phyloP scores from a whole-genome alignment of 2,888 invertebrate species.

The Nomada ferruginata region DNA sequence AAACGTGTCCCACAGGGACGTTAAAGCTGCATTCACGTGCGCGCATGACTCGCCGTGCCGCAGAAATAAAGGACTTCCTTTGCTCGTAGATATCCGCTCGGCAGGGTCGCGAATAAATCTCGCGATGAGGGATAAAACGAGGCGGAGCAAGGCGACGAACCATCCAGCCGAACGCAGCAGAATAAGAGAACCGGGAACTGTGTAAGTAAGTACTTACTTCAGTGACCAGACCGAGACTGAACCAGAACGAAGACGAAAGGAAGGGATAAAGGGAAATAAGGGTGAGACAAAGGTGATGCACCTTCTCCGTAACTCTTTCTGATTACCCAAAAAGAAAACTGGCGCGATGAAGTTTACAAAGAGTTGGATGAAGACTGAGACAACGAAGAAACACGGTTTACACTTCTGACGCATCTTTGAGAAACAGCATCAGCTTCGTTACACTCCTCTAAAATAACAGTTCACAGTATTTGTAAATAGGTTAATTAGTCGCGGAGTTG shows the following conservation, averaged over 20 bases:
- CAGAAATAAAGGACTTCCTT: constrained; percentile 69
- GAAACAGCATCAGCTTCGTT: too few species aligned
- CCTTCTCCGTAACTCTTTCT: constrained; percentile 31
- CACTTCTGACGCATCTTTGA: too few species aligned
- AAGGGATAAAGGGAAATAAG: constrained; percentile 32
- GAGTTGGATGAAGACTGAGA: too few species aligned
- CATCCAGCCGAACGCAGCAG: not conserved
- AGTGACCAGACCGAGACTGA: constrained; percentile 27
- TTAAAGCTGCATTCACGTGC: constrained; percentile 59
- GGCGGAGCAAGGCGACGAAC: constrained; percentile 8
- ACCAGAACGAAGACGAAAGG: constrained; percentile 20
- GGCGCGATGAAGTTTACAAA: too few species aligned
- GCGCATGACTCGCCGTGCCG: constrained; percentile 48
- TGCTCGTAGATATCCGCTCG: constrained; percentile 66
- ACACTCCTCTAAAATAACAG: too few species aligned
- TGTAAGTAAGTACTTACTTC: too few species aligned
- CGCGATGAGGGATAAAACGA: constrained; percentile 43
- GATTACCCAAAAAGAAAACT: constrained; percentile 1
- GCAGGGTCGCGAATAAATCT: constrained; percentile 74
- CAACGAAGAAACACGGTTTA: too few species aligned
- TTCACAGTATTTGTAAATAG: too few species aligned
- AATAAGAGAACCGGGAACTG: constrained; percentile 14
- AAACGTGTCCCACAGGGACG: constrained; percentile 44
- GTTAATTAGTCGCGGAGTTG: too few species aligned
- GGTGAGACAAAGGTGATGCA: constrained; percentile 36